Percentiles rank a stretch among this genome's conserved stretches.
phyloP scores from a whole-genome alignment of 2,113 vertebrate genomes.

The Electrona antarctica region DNA sequence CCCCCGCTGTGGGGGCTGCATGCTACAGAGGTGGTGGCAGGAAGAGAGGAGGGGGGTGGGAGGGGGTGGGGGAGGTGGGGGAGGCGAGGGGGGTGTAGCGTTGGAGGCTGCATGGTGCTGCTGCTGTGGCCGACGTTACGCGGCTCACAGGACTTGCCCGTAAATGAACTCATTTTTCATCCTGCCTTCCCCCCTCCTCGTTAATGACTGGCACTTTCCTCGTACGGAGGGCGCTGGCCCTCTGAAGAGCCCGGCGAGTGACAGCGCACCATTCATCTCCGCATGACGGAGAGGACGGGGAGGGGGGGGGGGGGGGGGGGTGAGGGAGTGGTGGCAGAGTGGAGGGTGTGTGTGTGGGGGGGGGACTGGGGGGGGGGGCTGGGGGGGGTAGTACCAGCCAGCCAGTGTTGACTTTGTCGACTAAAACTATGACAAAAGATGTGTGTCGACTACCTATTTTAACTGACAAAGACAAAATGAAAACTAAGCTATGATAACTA shows the following conservation, averaged over 20 bases:
- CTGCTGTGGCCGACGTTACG: constrained; percentile 72
- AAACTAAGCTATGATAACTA: no score
- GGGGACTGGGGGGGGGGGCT: no score
- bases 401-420: no score
- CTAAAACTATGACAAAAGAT: no score
- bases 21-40: no score
- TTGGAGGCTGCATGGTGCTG: not conserved
- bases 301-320: constrained; percentile 19
- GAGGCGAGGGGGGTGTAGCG: no score
- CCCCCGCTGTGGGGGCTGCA: constrained; percentile 10
- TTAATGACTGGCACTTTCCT: constrained; percentile 86
- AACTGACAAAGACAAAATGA: no score
- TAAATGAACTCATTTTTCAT: constrained; percentile 89
- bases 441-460: no score
- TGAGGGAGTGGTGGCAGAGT: constrained; percentile 34
- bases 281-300: constrained; percentile 57
- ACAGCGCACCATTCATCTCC: constrained; percentile 83
- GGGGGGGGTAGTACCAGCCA: no score
- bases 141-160: constrained; percentile 81
- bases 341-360: constrained; percentile 20
- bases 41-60: constrained; percentile 32
- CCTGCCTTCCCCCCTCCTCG: constrained; percentile 71
- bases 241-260: constrained; percentile 80
- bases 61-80: constrained; percentile 1
- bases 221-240: constrained; percentile 74